These are phyloP conservation scores for Anguilla marmorata DNA, from an alignment of 2,797 vertebrate species.

Conservation along the genomic window DNA sequence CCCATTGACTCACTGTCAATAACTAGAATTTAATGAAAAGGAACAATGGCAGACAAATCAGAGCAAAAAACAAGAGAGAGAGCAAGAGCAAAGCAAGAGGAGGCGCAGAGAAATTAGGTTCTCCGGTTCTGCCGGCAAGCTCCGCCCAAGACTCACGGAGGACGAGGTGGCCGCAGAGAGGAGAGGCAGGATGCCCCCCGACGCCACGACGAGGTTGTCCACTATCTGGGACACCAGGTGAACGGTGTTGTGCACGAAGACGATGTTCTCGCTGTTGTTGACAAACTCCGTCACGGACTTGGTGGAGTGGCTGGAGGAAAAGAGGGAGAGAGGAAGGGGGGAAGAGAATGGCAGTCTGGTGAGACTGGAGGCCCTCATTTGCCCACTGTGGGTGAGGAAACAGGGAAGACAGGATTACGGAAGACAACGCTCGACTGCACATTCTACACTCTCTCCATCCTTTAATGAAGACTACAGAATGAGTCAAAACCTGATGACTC, in stretches of 20 bases:
- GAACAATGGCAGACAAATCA: neutral
- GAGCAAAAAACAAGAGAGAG: neutral
- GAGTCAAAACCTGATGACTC: neutral
- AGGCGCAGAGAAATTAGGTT: conserved; percentile 22
- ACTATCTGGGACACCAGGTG: conserved; percentile 98
- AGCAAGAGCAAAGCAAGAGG: neutral
- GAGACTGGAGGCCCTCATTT: neutral
- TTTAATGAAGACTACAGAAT: neutral
- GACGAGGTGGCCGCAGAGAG: conserved; percentile 95
- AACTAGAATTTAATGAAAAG: neutral
- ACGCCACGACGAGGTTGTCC: conserved; percentile 98
- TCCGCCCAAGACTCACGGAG: conserved; percentile 61
- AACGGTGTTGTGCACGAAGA: conserved; percentile 98
- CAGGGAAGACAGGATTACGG: neutral
- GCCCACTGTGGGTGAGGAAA: neutral
- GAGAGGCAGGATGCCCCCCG: conserved; percentile 94
- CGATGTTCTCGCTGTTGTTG: conserved; percentile 94
- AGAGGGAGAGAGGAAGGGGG: conserved; percentile 28
- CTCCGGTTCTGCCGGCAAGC: neutral
- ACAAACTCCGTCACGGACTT: conserved; percentile 98
- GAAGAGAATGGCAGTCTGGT: neutral
- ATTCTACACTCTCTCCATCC: neutral
- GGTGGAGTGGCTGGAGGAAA: conserved; percentile 85
- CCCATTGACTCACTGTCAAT: neutral
- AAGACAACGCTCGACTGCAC: neutral